Base-by-base conservation (phyloP, 2,113 vertebrate genomes). In the Trichomycterus rosablanca region DNA sequence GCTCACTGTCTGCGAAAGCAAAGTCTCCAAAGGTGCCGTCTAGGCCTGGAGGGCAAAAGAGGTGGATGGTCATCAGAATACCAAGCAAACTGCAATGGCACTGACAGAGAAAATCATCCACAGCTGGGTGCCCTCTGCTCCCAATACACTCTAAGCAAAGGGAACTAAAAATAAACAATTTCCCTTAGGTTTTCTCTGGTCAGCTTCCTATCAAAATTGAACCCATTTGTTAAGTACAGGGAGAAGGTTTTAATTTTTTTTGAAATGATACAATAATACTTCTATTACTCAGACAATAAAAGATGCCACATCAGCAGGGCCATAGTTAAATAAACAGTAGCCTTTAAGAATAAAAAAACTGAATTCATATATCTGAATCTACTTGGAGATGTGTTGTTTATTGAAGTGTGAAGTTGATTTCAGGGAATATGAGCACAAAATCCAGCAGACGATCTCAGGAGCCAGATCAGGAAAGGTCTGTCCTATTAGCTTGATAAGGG, bases 131-230 rank as follows among this genome's bases (percentile, higher is more conserved):
- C 70, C 70, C 65, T 63, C 65, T 71, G 67, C 62, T 73, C 73
- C 69, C 73, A 53, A 69, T 65, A 68, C 55, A 43, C 52, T 37
- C 54, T 64, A 44, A 57, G 65, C 70, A 60, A 73, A 68, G 64
- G 42, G 61, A 73, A 68, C 76, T 68, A 73, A 78, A 75, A 78
- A 75, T 73, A 75, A 61, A 70, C 58, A 50, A 61, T 54, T 63
- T 71, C 73, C 73, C 73, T 48, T 26, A 56, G 68, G 73, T 77
- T 57, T 73, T 46, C 48, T 52, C 54, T 43, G 66, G 55, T 54
- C 61, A 67, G 65, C 62, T 53, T 68, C 35, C 73, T 73, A 68
- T 78, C 76, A 78, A 46, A 56, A 66, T 57, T 22, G 4, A 73
- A 44, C 39, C 52, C 63, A 62, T 57, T 61, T 70, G 54, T 67